These are phyloP conservation scores for Drosophila dives DNA, from an alignment of 2,888 invertebrate species.

Conservation along the genomic window DNA sequence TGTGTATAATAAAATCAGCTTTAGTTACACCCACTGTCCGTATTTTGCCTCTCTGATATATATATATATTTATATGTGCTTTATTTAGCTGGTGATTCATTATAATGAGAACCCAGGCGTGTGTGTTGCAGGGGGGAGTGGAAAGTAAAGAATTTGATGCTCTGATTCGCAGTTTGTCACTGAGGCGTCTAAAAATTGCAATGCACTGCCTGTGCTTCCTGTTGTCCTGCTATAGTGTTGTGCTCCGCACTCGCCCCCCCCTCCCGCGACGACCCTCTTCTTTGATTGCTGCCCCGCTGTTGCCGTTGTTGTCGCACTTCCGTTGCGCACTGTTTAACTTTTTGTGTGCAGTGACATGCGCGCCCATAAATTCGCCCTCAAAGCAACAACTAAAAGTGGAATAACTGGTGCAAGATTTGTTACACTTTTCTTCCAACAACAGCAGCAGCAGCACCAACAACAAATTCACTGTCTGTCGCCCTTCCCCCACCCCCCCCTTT, in stretches of 20 bases:
- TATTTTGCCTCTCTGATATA: conserved; percentile 5
- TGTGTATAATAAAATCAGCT: conserved; percentile 13
- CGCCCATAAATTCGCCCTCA: conserved; percentile 72
- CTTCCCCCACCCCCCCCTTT: conserved; percentile 1
- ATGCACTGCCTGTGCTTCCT: conserved; percentile 63
- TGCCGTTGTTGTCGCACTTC: conserved; percentile 69
- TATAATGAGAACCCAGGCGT: conserved; percentile 52
- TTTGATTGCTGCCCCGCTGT: not conserved
- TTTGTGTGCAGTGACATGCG: conserved; percentile 78
- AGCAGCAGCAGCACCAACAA: conserved; percentile 17
- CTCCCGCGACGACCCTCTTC: too few species aligned
- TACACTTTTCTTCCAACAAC: conserved; percentile 48
- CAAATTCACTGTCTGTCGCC: conserved; percentile 29
- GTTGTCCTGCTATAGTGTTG: conserved; percentile 49
- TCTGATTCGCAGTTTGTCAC: conserved; percentile 63
- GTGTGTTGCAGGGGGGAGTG: conserved; percentile 1
- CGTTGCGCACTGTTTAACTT: conserved; percentile 80
- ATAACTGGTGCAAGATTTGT: conserved; percentile 71
- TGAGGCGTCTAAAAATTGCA: conserved; percentile 58
- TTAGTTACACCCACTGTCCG: not conserved
- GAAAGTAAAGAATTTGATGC: conserved; percentile 43
- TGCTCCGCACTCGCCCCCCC: conserved; percentile 1
- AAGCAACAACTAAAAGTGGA: conserved; percentile 51
- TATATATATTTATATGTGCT: conserved; percentile 25
- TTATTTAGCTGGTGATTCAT: conserved; percentile 68